A percentile compares a stretch with the other conserved stretches of the same genome.
These are phyloP conservation scores for Eudyptes chrysolophus DNA, from an alignment of 2,113 vertebrate species.

Conservation along the genomic window DNA sequence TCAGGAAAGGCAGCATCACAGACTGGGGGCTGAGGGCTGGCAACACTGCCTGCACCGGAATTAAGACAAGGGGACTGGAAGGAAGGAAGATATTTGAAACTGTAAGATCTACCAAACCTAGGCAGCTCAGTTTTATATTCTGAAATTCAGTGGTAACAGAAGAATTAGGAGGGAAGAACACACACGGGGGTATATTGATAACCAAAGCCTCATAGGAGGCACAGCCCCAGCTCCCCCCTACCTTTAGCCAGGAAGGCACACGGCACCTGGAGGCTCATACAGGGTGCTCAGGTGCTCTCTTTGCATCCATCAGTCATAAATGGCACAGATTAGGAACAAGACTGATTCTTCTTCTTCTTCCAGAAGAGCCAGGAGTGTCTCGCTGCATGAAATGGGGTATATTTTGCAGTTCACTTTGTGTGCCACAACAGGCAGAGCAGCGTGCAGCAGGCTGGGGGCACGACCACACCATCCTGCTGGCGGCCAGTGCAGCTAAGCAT, in stretches of 20 bases:
- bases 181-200: background rate
- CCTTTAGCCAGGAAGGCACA: background rate
- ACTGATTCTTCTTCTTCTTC: background rate
- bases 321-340: background rate
- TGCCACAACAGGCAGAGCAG: background rate
- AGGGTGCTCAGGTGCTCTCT: background rate
- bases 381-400: background rate
- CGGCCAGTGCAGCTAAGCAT: accelerated
- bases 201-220: background rate
- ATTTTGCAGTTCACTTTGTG: background rate
- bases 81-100: background rate
- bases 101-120: background rate
- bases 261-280: background rate
- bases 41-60: background rate
- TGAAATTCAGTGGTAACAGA: background rate
- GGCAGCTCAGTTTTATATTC: background rate
- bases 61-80: background rate
- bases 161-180: background rate
- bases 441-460: accelerated
- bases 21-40: background rate
- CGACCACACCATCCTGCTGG: accelerated
- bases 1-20: background rate
- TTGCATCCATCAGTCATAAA: background rate
- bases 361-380: background rate
- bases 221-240: background rate